Conservation (phyloP, 2,113 vertebrate species). For the Mystacornis crossleyi region DNA sequence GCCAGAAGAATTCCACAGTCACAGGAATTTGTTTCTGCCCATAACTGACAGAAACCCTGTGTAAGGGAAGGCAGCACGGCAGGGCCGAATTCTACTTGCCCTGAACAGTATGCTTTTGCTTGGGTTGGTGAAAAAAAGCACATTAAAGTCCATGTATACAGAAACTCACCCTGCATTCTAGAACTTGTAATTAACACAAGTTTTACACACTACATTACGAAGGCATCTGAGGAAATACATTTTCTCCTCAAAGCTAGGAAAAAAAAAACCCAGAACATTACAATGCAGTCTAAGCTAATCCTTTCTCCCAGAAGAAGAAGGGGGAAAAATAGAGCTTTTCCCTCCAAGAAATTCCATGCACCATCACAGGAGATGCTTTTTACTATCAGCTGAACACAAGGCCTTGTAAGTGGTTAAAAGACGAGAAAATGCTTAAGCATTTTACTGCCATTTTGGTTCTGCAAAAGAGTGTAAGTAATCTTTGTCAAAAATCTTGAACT, state of each 20-base stretch:
- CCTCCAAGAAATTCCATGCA: neutral
- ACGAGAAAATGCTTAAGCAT: neutral
- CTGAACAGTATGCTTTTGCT: neutral
- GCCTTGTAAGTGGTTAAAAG: neutral
- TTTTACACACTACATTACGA: neutral
- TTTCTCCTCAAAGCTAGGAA: neutral
- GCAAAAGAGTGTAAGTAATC: neutral
- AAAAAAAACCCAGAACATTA: neutral
- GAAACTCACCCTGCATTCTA: neutral
- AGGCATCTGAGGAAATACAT: neutral
- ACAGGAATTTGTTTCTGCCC: neutral
- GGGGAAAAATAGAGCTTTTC: accelerated
- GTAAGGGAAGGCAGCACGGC: neutral
- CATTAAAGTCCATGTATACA: neutral
- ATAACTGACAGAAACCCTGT: neutral
- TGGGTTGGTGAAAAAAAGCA: neutral
- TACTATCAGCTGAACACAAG: neutral
- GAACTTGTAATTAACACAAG: neutral
- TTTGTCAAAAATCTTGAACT: neutral
- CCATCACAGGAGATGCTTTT: neutral
- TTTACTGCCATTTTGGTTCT: neutral
- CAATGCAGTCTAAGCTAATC: neutral
- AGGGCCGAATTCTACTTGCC: neutral
- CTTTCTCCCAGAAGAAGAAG: neutral
- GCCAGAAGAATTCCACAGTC: neutral